Evolutionary conservation across 1,140 invertebrate genomes (phyloP).

Genomic region (Leptopilina clavipes): DNA sequence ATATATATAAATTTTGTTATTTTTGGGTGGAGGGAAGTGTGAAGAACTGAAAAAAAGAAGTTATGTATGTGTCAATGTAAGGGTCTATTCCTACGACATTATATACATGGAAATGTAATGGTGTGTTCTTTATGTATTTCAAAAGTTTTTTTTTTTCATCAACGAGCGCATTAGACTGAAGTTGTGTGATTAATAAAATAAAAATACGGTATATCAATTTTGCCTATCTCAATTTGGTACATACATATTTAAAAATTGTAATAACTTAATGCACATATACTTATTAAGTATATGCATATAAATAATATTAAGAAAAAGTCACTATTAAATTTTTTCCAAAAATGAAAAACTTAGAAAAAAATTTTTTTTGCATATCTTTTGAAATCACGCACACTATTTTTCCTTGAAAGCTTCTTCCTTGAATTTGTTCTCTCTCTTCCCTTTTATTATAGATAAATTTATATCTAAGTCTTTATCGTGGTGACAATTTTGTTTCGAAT

Average conservation of each 20-base stretch:
- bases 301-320: slow-evolving; percentile 1
- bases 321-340: not conserved
- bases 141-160: not conserved
- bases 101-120: slow-evolving; percentile 4
- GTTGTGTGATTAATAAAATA: slow-evolving; percentile 27
- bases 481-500: not conserved
- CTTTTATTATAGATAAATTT: too few relatives aligned
- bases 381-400: slow-evolving; percentile 32
- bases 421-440: slow-evolving; percentile 29
- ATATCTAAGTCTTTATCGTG: not conserved
- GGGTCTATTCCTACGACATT: slow-evolving; percentile 24
- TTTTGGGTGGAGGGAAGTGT: slow-evolving; percentile 17
- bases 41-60: not conserved
- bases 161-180: slow-evolving; percentile 12
- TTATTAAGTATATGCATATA: slow-evolving; percentile 15
- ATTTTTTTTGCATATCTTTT: not conserved
- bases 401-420: slow-evolving; percentile 1
- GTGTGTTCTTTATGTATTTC: slow-evolving; percentile 15
- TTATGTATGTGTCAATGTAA: slow-evolving; percentile 3
- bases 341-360: too few relatives aligned
- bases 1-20: slow-evolving; percentile 29
- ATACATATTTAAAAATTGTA: slow-evolving; percentile 21
- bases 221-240: slow-evolving; percentile 19
- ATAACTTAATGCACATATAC: too few relatives aligned
- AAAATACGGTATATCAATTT: slow-evolving; percentile 15